These are phyloP conservation scores for Rissa tridactyla DNA, from an alignment of 2,113 vertebrate genomes.

Conservation along the genomic window DNA sequence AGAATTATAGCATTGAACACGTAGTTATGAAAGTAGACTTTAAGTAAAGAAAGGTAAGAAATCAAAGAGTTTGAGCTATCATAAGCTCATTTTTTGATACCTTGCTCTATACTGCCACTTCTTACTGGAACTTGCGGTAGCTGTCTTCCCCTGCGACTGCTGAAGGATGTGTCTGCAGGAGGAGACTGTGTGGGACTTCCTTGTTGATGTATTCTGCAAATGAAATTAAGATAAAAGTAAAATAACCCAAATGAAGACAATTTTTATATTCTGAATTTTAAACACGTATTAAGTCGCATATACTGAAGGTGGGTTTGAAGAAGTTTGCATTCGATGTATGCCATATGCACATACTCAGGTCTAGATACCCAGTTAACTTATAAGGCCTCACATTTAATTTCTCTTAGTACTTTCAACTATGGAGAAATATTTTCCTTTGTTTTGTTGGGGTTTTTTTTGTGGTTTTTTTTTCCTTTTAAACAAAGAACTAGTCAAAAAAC, in stretches of 20 bases:
- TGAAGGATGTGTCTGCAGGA: conserved; percentile 80
- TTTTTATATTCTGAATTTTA: neutral
- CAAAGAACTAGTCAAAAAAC: neutral
- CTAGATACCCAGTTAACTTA: neutral
- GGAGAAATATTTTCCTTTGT: neutral
- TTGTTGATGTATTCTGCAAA: conserved; percentile 81
- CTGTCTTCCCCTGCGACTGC: conserved; percentile 88
- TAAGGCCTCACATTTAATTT: neutral
- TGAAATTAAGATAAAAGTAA: conserved; percentile 26
- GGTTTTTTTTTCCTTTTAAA: neutral
- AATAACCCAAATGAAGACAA: neutral
- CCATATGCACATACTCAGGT: neutral
- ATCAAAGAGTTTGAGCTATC: conserved; percentile 51
- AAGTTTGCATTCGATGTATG: neutral
- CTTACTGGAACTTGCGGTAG: conserved; percentile 93
- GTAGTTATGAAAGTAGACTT: neutral
- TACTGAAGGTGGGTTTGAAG: neutral
- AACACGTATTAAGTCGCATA: neutral
- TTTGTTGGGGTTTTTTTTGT: neutral
- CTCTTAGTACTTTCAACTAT: neutral
- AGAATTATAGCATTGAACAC: neutral
- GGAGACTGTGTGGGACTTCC: conserved; percentile 82
- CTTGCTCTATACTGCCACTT: conserved; percentile 95
- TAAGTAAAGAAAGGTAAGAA: conserved; percentile 7
- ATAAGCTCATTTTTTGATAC: conserved; percentile 76